phyloP scores from a whole-genome alignment of 1,140 invertebrate species.

The Coptotermes formosanus region DNA sequence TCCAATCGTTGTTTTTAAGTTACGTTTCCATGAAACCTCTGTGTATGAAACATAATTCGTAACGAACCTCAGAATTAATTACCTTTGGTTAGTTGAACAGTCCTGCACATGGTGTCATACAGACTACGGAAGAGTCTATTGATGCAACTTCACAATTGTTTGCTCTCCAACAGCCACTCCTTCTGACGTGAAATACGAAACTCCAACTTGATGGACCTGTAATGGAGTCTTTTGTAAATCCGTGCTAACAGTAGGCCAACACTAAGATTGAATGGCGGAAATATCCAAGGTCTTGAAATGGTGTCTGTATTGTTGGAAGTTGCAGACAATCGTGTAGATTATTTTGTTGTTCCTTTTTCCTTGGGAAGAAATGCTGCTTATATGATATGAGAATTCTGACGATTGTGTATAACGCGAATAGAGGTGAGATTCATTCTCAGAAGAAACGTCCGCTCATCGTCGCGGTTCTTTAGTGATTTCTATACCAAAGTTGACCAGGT shows the following conservation, averaged over 20 bases:
- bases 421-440: not conserved
- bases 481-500: not conserved
- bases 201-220: not conserved
- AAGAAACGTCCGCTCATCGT: not conserved
- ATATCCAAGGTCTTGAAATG: not conserved
- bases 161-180: not conserved
- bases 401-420: not conserved
- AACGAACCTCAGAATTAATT: no score
- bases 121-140: no score
- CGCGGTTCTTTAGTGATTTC: not conserved
- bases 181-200: not conserved
- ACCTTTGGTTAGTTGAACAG: no score
- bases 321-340: not conserved
- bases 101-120: no score
- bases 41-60: no score
- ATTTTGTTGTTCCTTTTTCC: not conserved
- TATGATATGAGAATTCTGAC: not conserved
- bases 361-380: not conserved
- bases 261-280: not conserved
- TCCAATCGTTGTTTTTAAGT: no score
- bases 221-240: constrained; percentile 13
- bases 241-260: not conserved
- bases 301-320: not conserved
- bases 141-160: not conserved
- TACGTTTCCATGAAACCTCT: no score